These are phyloP conservation scores for Whitmania pigra DNA, from an alignment of 1,140 invertebrate genomes.

Conservation along the genomic window DNA sequence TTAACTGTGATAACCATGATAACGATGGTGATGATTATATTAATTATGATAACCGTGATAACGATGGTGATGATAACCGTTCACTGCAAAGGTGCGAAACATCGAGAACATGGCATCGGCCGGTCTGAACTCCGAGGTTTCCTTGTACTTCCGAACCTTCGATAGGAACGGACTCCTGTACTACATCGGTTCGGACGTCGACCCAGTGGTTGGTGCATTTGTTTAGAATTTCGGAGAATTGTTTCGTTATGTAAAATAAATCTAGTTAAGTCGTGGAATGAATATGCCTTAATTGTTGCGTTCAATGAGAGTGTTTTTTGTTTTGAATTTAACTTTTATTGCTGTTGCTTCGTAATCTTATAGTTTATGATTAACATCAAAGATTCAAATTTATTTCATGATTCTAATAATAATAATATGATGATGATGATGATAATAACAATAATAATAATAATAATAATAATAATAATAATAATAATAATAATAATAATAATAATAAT, in stretches of 20 bases:
- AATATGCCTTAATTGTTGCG: neutral
- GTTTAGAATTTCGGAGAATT: neutral
- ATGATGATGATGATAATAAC: too few relatives aligned
- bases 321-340: neutral
- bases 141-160: slow-evolving; percentile 66
- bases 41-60: neutral
- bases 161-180: slow-evolving; percentile 67
- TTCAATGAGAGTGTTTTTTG: neutral
- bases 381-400: neutral
- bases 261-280: neutral
- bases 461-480: too few relatives aligned
- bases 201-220: neutral
- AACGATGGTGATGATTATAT: neutral
- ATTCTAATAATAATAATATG: too few relatives aligned
- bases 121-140: slow-evolving; percentile 70
- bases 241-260: neutral
- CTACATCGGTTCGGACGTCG: slow-evolving; percentile 57
- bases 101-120: slow-evolving; percentile 66
- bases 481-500: too few relatives aligned
- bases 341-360: neutral
- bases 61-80: neutral
- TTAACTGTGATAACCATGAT: neutral
- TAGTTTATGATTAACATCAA: neutral
- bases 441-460: too few relatives aligned
- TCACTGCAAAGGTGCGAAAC: slow-evolving; percentile 50